Evolutionary conservation across 2,797 vertebrate species (phyloP).

Genomic region (Miichthys miiuy): DNA sequence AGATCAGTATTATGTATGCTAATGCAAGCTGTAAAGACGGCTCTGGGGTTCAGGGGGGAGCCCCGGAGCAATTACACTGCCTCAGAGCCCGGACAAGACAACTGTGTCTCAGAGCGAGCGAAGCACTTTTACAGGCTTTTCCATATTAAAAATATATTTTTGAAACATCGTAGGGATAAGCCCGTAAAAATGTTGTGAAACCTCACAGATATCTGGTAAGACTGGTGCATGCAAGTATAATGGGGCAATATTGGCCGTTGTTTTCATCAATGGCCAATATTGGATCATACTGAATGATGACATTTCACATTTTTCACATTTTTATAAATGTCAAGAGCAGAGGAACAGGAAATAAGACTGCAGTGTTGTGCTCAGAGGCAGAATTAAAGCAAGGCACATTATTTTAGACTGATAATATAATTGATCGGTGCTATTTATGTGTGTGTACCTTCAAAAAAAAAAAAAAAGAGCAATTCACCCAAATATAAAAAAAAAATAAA

Average conservation of each 20-base stretch:
- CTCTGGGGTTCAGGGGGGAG: conserved; percentile 65
- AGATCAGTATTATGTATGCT: conserved; percentile 85
- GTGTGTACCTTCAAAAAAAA: no score
- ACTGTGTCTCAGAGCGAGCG: conserved; percentile 37
- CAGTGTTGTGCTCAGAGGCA: not conserved
- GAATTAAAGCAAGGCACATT: not conserved
- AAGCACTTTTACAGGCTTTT: conserved; percentile 59
- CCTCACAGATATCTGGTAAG: conserved; percentile 8
- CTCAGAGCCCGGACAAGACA: conserved; percentile 60
- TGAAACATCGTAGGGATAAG: conserved; percentile 22
- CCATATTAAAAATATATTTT: conserved; percentile 64
- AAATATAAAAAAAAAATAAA: not conserved
- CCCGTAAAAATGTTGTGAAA: conserved; percentile 28
- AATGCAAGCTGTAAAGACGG: conserved; percentile 82
- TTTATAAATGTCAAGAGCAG: conserved; percentile 4
- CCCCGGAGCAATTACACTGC: conserved; percentile 78
- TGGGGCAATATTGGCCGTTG: not conserved
- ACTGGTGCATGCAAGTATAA: conserved; percentile 3
- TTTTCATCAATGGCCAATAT: no score
- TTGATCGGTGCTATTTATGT: not conserved
- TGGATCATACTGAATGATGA: not conserved
- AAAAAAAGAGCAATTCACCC: not conserved
- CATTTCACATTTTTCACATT: conserved; percentile 14
- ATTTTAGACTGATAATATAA: not conserved
- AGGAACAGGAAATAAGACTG: not conserved